Evolutionary conservation across 2,113 vertebrate species (phyloP).

Genomic region (Labeo catla): DNA sequence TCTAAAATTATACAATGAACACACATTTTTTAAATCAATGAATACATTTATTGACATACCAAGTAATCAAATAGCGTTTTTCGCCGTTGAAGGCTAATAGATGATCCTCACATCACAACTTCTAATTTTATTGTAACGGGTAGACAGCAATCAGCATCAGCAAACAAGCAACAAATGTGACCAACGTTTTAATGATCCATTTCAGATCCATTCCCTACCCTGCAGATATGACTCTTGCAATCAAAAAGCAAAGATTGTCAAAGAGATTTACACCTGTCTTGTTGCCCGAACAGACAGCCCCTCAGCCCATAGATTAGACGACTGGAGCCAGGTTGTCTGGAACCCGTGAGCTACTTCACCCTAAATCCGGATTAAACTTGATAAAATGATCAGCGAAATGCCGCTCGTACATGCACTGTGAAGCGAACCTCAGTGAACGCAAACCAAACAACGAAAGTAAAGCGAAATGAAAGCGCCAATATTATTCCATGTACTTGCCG

Average conservation of each 20-base stretch:
- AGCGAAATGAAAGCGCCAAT: constrained; percentile 24
- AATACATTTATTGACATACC: neutral
- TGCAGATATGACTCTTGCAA: constrained; percentile 81
- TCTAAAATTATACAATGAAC: neutral
- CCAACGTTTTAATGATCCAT: constrained; percentile 5
- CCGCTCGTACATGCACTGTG: constrained; percentile 66
- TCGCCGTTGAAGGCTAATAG: neutral
- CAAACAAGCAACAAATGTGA: constrained; percentile 52
- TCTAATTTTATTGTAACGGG: neutral
- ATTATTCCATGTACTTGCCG: constrained; percentile 28
- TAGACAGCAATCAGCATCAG: neutral
- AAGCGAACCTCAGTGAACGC: constrained; percentile 57
- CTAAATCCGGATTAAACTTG: constrained; percentile 78
- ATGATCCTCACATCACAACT: neutral
- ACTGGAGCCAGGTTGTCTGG: constrained; percentile 94
- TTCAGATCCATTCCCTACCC: constrained; percentile 60
- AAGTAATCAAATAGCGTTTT: too few relatives aligned
- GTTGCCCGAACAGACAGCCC: constrained; percentile 77
- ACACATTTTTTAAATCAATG: neutral
- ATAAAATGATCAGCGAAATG: constrained; percentile 71
- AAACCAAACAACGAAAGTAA: constrained; percentile 48
- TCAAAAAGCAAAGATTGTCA: constrained; percentile 80
- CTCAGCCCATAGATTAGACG: constrained; percentile 91
- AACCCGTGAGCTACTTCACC: constrained; percentile 72
- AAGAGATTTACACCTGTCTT: constrained; percentile 97